Base-by-base conservation (phyloP, 2,888 invertebrate species). In the Xanthia icteritia region DNA sequence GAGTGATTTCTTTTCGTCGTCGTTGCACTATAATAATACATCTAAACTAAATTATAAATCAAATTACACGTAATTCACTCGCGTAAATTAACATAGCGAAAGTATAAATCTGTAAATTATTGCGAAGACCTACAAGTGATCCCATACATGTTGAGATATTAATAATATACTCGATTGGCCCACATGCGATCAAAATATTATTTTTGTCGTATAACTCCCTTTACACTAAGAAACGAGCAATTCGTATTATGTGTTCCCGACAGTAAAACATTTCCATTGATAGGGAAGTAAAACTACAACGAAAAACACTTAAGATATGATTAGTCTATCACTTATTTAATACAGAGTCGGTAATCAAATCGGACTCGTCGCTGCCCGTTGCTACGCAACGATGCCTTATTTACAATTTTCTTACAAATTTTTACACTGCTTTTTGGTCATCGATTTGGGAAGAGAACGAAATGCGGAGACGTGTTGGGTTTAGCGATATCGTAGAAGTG, bases 251-350 rank as follows among this genome's bases (percentile, higher is more conserved):
- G 89, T 93, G 93, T 92, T 93, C 94, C 94, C 94, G 92, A 91
- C 89, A 86, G 90, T 92, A 89, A 90, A 92, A 91, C 89, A 83
- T 92, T 92, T 90, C 88, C 90, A 90, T 91, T 92, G 92, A 92
- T 92, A 92, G 92, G 89, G 92, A 92, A 89, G 92, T 92, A 90
- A 88, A 86, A 91, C 91, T 93, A 93, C 90, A 94, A 94, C 90
- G 89, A 92, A 94, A 94, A 95, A 93, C 93, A 93, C 94, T 95
- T 94, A 94, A 92, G 95, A 96, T 96, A 96, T 95, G 95, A 94
- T 94, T 93, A 96, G 82, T 94, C 93, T 95, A 95, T 94, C 92
- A 93, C 95, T 94, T 95, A 95, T 77, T 84, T 84, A 77, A 88
- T 89, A 85, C 83, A 86, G 86, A 85, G 89, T 86, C 86, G 76